Base-by-base conservation (phyloP, 2,113 vertebrate genomes). In the Rhabdomys dilectus region DNA sequence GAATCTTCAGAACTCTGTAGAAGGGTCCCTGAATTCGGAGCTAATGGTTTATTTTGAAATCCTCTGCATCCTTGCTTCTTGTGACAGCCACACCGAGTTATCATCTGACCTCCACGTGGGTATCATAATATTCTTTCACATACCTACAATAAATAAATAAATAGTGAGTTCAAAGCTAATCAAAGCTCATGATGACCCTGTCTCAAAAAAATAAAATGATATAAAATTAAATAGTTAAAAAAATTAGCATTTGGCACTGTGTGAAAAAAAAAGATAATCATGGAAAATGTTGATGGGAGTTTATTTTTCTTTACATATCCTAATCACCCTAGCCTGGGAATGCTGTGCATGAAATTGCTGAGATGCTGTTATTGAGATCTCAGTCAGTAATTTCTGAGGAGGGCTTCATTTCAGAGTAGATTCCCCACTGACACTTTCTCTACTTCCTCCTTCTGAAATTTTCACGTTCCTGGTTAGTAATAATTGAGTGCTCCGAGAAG, bases 281-380 rank as follows among this genome's bases (percentile, higher is more conserved):
- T 0, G 0, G 51, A 22, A 70, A 96, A 77, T 34, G 34, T 12
- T 1, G 77, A 17, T n/a, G 22, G 39, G 29, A 0, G 5, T 34
- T 68, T 75, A 10, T 42, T 93, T 95, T 68, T 58, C 36, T 95
- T 91, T 34, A 58, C 26, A 31, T 85, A 90, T 80, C 62, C 45
- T 48, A 36, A 36, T 42, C 58, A 29, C 75, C 68, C 58, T 70
- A 39, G 56, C 39, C 78, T 93, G 78, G 42, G 56, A 58, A 87
- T 53, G 42, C 2, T 51, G 9, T 42, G 51, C 62, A 51, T 68
- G n/a, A 82, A 91, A 89, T 87, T 10, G 77, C 64, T 68, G 31
- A 82, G 3, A 88, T 31, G 68, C 29, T 48, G 87, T 76, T 75
- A 42, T 58, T 89, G n/a, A n/a, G n/a, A n/a, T n/a, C n/a, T n/a